These are phyloP conservation scores for Drosophila multiciliata DNA, from an alignment of 2,888 invertebrate species.

Conservation along the genomic window DNA sequence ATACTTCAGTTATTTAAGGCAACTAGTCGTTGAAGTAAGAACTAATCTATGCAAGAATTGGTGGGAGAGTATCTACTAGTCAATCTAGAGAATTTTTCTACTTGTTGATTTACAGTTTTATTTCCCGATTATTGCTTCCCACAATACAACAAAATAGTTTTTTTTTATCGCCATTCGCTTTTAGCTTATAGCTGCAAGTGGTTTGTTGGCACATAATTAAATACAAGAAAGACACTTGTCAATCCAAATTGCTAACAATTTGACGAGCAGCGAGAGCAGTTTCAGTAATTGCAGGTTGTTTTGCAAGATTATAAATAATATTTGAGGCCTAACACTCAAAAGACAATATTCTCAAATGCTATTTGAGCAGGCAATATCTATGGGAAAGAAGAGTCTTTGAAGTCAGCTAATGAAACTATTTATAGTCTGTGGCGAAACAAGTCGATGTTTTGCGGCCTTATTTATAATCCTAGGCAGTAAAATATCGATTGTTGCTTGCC, in stretches of 20 bases:
- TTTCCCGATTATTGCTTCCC: not conserved
- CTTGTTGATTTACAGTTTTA: slow-evolving; percentile 2
- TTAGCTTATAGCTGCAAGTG: not conserved
- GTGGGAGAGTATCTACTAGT: not conserved
- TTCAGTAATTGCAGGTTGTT: not conserved
- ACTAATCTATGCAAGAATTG: not conserved
- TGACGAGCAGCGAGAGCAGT: not conserved
- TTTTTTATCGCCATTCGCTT: slow-evolving; percentile 5
- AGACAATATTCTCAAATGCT: not conserved
- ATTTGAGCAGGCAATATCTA: not conserved
- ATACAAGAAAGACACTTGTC: slow-evolving; percentile 1
- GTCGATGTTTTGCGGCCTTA: not conserved
- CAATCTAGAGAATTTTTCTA: not conserved
- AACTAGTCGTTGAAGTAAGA: not conserved
- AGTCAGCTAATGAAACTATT: not conserved
- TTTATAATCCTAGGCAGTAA: not conserved
- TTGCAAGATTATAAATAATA: not conserved
- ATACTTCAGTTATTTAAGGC: not conserved
- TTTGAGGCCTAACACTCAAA: not conserved
- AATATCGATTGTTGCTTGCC: not conserved
- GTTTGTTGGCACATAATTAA: slow-evolving; percentile 13
- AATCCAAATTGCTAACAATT: not conserved
- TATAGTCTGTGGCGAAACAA: not conserved
- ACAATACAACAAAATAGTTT: not conserved
- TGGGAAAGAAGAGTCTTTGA: not conserved